Base-by-base conservation (phyloP, 2,797 vertebrate genomes). In the Onychomys torridus region DNA sequence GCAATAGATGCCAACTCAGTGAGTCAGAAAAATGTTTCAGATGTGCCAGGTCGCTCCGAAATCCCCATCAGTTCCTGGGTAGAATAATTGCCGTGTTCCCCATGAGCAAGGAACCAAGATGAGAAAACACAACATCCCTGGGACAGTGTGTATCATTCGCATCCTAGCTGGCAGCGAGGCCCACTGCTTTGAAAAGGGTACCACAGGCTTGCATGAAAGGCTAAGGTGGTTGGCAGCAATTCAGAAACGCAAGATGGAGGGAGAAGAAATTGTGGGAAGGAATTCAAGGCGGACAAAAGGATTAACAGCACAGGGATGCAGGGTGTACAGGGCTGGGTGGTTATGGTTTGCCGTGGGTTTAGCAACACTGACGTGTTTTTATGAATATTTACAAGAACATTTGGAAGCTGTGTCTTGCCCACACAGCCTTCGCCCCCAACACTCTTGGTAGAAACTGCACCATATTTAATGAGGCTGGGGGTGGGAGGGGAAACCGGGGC, bases 31-130 rank as follows among this genome's bases (percentile, higher is more conserved):
- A 96, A 97, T 96, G 98, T 98, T 98, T 98, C 90, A 97, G 96
- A 98, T 98, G 97, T 98, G 98, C 98, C 98, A 98, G 98, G 98
- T 98, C 98, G 97, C 95, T 98, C 97, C 98, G 98, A 99, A 98
- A 98, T 97, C 96, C 96, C 97, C 98, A 98, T 98, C 98, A 96
- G 96, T 98, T 98, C 97, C 96, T 94, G 97, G 96, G 97, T 97
- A 97, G 95, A 98, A 98, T 98, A 98, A 98, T 98, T 98, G 97
- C 96, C 97, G 92, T 98, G 97, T 98, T 98, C 98, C 97, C 97
- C 97, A 97, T 93, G 91, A 98, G 88, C 97, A 98, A 98, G 96
- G 95, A 98, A 98, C 95, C 94, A 96, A 98, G 95, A 96, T 95
- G 85, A 98, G 95, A 94, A 97, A 96, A 98, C 97, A 97, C 91